A percentile compares a stretch with the other conserved stretches of the same genome.
These are phyloP conservation scores for Apis cerana DNA, from an alignment of 1,140 invertebrate genomes.

Conservation along the genomic window DNA sequence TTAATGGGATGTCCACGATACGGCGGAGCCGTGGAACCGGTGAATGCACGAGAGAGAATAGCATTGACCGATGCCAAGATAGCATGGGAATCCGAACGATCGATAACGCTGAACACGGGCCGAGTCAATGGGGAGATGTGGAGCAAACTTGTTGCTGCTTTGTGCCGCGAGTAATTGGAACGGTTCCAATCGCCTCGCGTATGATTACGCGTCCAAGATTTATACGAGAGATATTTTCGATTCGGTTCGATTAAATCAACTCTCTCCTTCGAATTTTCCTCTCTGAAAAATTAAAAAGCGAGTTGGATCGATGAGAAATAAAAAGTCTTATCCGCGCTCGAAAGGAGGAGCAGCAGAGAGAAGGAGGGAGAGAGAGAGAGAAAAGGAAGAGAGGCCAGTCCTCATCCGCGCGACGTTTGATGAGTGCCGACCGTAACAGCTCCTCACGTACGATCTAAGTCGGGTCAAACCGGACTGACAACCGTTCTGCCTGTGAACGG, in stretches of 20 bases:
- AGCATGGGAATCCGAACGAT: constrained; percentile 59
- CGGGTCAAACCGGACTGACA: constrained; percentile 69
- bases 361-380: neutral
- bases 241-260: too few species aligned
- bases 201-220: too few species aligned
- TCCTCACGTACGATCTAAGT: constrained; percentile 67
- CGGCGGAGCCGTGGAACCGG: neutral
- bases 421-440: constrained; percentile 60
- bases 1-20: constrained; percentile 49
- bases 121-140: neutral
- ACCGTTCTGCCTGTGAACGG: constrained; percentile 76
- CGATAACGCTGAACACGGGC: constrained; percentile 33
- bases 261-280: too few species aligned
- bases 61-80: constrained; percentile 51
- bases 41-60: constrained; percentile 36
- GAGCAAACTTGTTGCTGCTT: constrained; percentile 36
- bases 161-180: neutral
- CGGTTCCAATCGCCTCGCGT: neutral
- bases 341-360: neutral
- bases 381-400: neutral
- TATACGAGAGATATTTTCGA: neutral
- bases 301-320: too few species aligned
- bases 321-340: too few species aligned
- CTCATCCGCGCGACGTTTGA: constrained; percentile 52
- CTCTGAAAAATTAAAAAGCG: too few species aligned